phyloP scores from a whole-genome alignment of 2,797 vertebrate species.

The Ispidina lecontei region DNA sequence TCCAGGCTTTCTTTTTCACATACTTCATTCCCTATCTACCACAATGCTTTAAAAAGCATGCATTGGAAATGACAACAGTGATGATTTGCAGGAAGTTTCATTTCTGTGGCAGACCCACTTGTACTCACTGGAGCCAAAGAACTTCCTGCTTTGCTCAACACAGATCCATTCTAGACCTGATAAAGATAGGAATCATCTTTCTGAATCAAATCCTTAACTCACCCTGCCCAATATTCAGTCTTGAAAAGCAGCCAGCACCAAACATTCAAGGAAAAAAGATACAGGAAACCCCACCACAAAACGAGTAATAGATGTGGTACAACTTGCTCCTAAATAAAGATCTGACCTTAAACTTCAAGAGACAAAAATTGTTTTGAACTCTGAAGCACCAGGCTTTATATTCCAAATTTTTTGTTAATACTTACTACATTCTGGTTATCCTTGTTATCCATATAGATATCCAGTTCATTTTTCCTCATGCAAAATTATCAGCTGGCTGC shows the following conservation, averaged over 20 bases:
- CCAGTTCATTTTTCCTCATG: background rate
- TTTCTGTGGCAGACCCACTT: constrained; percentile 45
- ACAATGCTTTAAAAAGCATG: constrained; percentile 19
- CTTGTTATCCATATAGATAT: background rate
- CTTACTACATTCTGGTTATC: background rate
- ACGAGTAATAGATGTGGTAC: background rate
- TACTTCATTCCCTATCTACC: constrained; percentile 31
- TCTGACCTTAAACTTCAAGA: constrained; percentile 1
- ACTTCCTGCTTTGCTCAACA: constrained; percentile 27
- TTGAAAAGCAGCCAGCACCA: constrained; percentile 51
- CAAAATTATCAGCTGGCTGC: background rate
- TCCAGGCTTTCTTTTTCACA: constrained; percentile 22
- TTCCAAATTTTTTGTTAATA: background rate
- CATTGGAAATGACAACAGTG: constrained; percentile 22
- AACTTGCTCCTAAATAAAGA: constrained; percentile 32
- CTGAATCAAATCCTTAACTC: constrained; percentile 20
- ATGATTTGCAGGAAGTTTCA: constrained; percentile 48
- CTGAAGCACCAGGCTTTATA: background rate
- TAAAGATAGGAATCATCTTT: constrained; percentile 5
- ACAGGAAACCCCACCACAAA: constrained; percentile 62
- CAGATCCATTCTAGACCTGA: constrained; percentile 43
- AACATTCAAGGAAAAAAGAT: constrained; percentile 20
- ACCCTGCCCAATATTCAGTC: constrained; percentile 39
- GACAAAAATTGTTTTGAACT: background rate
- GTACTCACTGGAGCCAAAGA: constrained; percentile 48